phyloP scores from a whole-genome alignment of 2,797 vertebrate species.

The Oreonectes daqikongensis region DNA sequence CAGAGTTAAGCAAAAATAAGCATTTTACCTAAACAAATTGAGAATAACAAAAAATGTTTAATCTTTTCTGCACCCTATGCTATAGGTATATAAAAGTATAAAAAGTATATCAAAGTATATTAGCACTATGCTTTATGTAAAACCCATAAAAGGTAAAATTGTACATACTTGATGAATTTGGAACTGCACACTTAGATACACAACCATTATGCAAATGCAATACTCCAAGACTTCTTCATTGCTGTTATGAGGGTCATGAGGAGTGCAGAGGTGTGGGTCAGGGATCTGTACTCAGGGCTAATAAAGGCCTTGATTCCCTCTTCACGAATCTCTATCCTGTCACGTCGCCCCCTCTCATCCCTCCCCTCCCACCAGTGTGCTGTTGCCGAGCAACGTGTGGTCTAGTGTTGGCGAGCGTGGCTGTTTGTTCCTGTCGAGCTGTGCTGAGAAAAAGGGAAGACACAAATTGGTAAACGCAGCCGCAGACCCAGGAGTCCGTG shows the following conservation, averaged over 20 bases:
- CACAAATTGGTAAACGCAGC: slow-evolving; percentile 83
- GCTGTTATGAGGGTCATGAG: slow-evolving; percentile 13
- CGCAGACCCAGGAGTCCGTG: slow-evolving; percentile 73
- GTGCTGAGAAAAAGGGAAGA: slow-evolving; percentile 72
- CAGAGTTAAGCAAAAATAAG: too few relatives aligned
- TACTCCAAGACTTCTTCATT: neutral
- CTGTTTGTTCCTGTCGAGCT: slow-evolving; percentile 80
- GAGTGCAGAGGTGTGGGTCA: slow-evolving; percentile 3
- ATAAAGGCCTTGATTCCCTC: slow-evolving; percentile 75
- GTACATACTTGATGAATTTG: neutral
- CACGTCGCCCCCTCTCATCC: slow-evolving; percentile 73
- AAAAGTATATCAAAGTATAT: too few relatives aligned
- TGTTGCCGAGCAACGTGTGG: slow-evolving; percentile 81
- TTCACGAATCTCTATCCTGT: slow-evolving; percentile 77
- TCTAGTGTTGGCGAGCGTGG: slow-evolving; percentile 77
- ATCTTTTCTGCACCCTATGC: too few relatives aligned
- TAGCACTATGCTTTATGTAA: neutral
- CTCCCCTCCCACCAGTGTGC: slow-evolving; percentile 78
- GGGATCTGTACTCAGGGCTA: slow-evolving; percentile 65
- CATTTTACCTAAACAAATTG: too few relatives aligned
- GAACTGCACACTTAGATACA: neutral
- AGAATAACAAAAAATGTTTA: too few relatives aligned
- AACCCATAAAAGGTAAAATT: neutral
- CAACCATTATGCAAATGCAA: neutral
- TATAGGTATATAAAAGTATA: too few relatives aligned